phyloP scores from a whole-genome alignment of 2,888 invertebrate species.

The Ophion slaviceki region DNA sequence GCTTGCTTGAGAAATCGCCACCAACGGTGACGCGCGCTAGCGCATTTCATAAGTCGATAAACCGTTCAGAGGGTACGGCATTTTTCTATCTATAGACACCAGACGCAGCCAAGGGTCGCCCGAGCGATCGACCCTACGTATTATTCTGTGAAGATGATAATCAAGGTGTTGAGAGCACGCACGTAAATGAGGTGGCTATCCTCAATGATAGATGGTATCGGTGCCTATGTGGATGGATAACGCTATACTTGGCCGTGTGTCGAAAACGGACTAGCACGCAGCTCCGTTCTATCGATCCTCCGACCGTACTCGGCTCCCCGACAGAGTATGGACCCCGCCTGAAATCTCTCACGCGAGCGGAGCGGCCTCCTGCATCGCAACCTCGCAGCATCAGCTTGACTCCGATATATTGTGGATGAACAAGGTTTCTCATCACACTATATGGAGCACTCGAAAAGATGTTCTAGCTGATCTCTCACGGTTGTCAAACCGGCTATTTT shows the following conservation, averaged over 20 bases:
- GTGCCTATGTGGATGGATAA: conserved; percentile 33
- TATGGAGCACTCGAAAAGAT: conserved; percentile 15
- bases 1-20: not conserved
- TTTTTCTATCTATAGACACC: not conserved
- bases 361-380: conserved; percentile 30
- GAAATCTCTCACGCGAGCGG: conserved; percentile 28
- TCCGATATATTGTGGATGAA: conserved; percentile 4
- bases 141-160: not conserved
- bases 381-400: conserved; percentile 32
- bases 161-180: not conserved
- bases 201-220: conserved; percentile 37
- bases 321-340: conserved; percentile 58
- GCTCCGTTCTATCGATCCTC: conserved; percentile 77
- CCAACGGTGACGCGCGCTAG: not conserved
- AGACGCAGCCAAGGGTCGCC: not conserved
- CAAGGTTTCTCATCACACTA: conserved; percentile 20
- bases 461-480: conserved; percentile 28
- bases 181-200: not conserved
- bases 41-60: too few species aligned
- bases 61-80: not conserved
- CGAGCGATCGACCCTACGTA: not conserved
- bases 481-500: conserved; percentile 22
- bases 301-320: conserved; percentile 29
- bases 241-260: conserved; percentile 66
- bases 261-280: conserved; percentile 74